Evolutionary conservation across 2,113 vertebrate genomes (phyloP).

Genomic region (Misgurnus mizolepis): DNA sequence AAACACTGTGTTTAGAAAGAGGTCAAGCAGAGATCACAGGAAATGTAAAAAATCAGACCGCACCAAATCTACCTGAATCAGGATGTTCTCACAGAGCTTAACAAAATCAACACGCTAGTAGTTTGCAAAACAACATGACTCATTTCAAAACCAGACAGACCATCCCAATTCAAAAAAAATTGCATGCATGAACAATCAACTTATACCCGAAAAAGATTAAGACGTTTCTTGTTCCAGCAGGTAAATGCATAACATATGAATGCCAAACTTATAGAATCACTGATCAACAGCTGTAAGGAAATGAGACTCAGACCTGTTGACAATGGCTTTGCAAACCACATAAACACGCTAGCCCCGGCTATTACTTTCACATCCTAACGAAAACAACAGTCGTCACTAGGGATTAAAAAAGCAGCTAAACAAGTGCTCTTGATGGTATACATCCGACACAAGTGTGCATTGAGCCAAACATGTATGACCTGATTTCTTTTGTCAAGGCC

Average conservation of each 20-base stretch:
- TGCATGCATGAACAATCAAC: not conserved
- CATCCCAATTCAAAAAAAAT: not conserved
- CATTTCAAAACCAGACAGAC: not conserved
- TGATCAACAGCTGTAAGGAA: not conserved
- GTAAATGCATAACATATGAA: not conserved
- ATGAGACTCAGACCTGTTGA: not conserved
- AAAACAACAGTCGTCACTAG: not conserved
- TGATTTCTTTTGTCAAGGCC: not conserved
- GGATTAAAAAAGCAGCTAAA: not conserved
- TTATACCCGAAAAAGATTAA: not conserved
- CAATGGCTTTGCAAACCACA: not conserved
- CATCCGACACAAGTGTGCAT: not conserved
- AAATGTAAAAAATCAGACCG: not conserved
- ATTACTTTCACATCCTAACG: not conserved
- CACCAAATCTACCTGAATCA: not conserved
- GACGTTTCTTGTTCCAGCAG: not conserved
- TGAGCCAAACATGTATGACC: not conserved
- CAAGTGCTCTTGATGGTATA: not conserved
- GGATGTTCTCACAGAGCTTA: not conserved
- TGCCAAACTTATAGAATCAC: not conserved
- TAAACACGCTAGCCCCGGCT: no score
- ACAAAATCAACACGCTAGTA: not conserved
- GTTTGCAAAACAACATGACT: not conserved
- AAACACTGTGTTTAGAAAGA: not conserved
- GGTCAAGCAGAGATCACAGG: not conserved